phyloP scores from a whole-genome alignment of 2,113 vertebrate species.

The Acanthochromis polyacanthus region DNA sequence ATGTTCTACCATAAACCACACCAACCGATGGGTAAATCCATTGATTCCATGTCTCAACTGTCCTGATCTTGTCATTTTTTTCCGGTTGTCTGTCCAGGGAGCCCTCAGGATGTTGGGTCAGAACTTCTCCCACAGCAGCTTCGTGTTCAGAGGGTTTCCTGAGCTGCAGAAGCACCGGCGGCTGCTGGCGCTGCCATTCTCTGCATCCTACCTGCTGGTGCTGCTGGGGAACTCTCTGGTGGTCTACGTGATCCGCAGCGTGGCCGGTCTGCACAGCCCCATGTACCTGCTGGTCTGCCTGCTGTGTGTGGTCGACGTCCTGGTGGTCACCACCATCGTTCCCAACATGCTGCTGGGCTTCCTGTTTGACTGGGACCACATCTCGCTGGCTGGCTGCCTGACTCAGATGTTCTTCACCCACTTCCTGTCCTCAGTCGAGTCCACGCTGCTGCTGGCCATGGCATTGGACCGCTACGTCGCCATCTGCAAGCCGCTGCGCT shows the following conservation, averaged over 20 bases:
- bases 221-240: slow-evolving; percentile 78
- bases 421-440: slow-evolving; percentile 84
- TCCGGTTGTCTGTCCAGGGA: slow-evolving; percentile 1
- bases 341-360: slow-evolving; percentile 81
- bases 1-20: too few relatives aligned
- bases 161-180: slow-evolving; percentile 58
- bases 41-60: background rate
- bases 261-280: slow-evolving; percentile 79
- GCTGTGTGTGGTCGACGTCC: slow-evolving; percentile 80
- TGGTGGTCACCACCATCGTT: slow-evolving; percentile 71
- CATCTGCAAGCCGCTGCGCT: slow-evolving; percentile 84
- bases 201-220: slow-evolving; percentile 55
- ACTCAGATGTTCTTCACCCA: slow-evolving; percentile 88
- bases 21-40: too few relatives aligned
- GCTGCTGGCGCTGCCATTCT: slow-evolving; percentile 74
- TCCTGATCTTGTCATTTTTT: too few relatives aligned
- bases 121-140: slow-evolving; percentile 78
- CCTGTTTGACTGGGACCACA: slow-evolving; percentile 62
- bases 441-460: slow-evolving; percentile 84
- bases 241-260: slow-evolving; percentile 62
- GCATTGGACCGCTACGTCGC: slow-evolving; percentile 85
- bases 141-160: slow-evolving; percentile 80
- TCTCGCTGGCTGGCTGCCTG: slow-evolving; percentile 82
- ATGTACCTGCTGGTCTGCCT: slow-evolving; percentile 84
- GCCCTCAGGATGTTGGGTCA: background rate